Base-by-base conservation (phyloP, 1,140 invertebrate genomes). In the Trichonephila inaurata region DNA sequence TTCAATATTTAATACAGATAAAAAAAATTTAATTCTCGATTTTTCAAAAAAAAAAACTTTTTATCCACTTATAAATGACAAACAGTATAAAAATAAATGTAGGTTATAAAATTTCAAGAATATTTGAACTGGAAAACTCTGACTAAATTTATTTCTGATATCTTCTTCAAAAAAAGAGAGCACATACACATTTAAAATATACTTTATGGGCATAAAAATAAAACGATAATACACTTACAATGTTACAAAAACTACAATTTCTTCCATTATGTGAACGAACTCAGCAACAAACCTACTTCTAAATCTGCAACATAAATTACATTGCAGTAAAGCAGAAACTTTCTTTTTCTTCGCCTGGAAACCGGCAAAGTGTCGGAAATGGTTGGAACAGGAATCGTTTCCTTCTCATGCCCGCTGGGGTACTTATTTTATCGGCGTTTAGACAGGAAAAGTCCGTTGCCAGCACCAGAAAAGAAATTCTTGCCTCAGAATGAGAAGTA, bases 341-440 rank as follows among this genome's bases (percentile, higher is more conserved):
- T 69, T 66, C 33, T 64, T 40, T 77, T 77, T 77, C 62, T n/a
- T 19, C 69, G 1, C 33, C 21, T 10, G n/a, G 58, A 33, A 91
- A 91, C 83, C 61, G 61, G 77, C 60, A 87, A 72, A 86, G 6
- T 40, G 44, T 61, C 61, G 14, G 60, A 60, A 44, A 83, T 44
- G 58, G 51, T 51, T 5, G 51, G 58, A 91, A 33, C 60, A 64
- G 77, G 24, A 91, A 21, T 83, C 28, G 62, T 44, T 90, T 90
- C 89, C 40, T 44, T 77, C 62, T 40, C 12, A 40, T 60, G 83
- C 91, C 91, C 83, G 58, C 44, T 64, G 82, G 81, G 91, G 24
- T 60, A 19, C 83, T 87, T 66, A 87, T 92, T 92, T 92, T 87
- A 92, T 92, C 82, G 77, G 62, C 82, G 69, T 85, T 91, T 91